Evolutionary conservation across 2,888 invertebrate species (phyloP), one percentile per base, ranked within the genome.

Genomic region (Clitarchus hookeri): DNA sequence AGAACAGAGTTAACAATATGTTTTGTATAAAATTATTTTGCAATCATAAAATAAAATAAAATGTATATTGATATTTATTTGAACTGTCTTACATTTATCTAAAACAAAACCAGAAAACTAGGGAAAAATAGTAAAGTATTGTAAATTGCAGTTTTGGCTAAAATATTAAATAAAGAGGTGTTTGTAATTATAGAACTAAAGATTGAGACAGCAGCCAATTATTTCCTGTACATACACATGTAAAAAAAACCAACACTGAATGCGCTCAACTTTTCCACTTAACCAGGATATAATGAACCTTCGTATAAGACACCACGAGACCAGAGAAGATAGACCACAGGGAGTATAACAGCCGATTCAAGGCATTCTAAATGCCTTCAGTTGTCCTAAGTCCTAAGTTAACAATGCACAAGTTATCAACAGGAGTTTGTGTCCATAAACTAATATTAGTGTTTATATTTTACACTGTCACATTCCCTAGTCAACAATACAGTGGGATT

Each of bases 271-370:
- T 16, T 11, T 36, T 26, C 44, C 44, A 82, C 16, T 27, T 27
- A 82, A 44, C 27, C 65, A 65, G 65, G 16, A 65, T 65, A 65
- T 23, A 65, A 23, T 65, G 65, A 65, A 65, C 65, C 65, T 23
- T 65, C n/a, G 0, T 65, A 65, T 65, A 82, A 82, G 82, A 82
- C 27, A 82, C 82, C 82, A 82, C 27, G 82, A 82, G 36, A 27
- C 27, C 27, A 44, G 82, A 44, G 27, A 82, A 82, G 44, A 82
- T 82, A 82, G 82, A 82, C 82, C 82, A 82, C 82, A 82, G 44
- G 36, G 82, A 82, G n/a, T 11, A 16, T 36, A 36, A 26, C 82
- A 36, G 36, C 82, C 27, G 27, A 82, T 82, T 36, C 82, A 36
- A 27, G 82, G 65, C 65, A 65, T 65, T 65, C 65, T 65, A 65